A percentile compares a stretch with the other conserved stretches of the same genome.
Conservation (phyloP, 2,888 invertebrate species). For the Tetropium fuscum region DNA sequence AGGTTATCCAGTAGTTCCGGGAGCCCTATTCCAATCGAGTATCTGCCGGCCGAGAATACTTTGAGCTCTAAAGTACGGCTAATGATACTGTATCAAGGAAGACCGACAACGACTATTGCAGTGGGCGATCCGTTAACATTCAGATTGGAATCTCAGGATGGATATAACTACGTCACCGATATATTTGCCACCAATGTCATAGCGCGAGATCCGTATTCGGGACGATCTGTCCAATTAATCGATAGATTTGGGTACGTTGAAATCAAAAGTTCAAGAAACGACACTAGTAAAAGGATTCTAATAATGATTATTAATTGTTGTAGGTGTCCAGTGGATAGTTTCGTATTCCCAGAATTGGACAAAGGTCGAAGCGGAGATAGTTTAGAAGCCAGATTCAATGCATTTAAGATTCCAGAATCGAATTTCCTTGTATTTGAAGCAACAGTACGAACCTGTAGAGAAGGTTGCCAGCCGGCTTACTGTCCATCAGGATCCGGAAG, state of each 20-base stretch:
- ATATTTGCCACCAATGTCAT: constrained; percentile 95
- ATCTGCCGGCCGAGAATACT: constrained; percentile 91
- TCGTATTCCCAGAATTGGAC: constrained; percentile 91
- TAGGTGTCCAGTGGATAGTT: constrained; percentile 92
- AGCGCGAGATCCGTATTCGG: constrained; percentile 92
- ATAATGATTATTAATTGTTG: constrained; percentile 42
- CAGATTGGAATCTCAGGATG: constrained; percentile 89
- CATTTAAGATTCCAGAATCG: constrained; percentile 94
- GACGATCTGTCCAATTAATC: constrained; percentile 89
- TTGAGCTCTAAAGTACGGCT: constrained; percentile 89
- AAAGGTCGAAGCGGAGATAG: constrained; percentile 88
- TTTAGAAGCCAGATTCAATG: constrained; percentile 91
- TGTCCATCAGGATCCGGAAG: constrained; percentile 81
- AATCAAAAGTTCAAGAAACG: no score
- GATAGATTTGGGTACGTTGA: constrained; percentile 85
- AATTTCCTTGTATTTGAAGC: constrained; percentile 95
- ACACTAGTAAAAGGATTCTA: no score
- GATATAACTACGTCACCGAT: constrained; percentile 88
- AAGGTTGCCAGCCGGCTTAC: constrained; percentile 91
- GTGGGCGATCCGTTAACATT: constrained; percentile 94
- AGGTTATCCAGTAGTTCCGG: constrained; percentile 76
- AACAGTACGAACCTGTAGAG: constrained; percentile 88
- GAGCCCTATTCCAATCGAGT: constrained; percentile 93
- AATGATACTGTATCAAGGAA: constrained; percentile 88
- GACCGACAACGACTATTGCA: constrained; percentile 93